Evolutionary conservation across 2,888 invertebrate species (phyloP).

Genomic region (Spodoptera picta): DNA sequence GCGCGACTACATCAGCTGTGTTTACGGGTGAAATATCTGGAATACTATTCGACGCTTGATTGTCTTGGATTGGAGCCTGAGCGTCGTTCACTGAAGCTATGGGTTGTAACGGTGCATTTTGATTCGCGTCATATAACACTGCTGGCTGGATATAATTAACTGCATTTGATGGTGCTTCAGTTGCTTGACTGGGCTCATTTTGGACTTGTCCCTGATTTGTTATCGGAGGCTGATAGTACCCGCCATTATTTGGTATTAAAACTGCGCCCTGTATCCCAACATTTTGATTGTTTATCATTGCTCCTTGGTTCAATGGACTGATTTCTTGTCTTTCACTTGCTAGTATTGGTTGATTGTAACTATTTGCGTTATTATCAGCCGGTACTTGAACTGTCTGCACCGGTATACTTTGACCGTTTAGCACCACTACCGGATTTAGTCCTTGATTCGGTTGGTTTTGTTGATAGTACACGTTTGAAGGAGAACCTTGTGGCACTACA

Average conservation of each 20-base stretch:
- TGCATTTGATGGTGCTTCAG: conserved; percentile 11
- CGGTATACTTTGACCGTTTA: too few species aligned
- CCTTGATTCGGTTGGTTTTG: too few species aligned
- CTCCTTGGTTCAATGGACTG: not conserved
- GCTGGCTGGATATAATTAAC: not conserved
- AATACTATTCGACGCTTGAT: conserved; percentile 7
- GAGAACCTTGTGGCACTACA: too few species aligned
- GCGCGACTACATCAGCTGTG: conserved; percentile 5
- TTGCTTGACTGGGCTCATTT: conserved; percentile 15
- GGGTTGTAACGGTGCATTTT: conserved; percentile 10
- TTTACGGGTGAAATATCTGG: conserved; percentile 8
- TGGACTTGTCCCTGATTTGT: conserved; percentile 4
- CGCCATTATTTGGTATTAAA: not conserved
- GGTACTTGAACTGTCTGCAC: conserved; percentile 3
- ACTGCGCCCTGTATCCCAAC: not conserved
- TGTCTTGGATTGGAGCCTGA: conserved; percentile 6
- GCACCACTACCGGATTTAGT: too few species aligned
- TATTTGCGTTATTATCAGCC: conserved; percentile 3
- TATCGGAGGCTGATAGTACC: not conserved
- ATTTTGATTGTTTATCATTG: not conserved
- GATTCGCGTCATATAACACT: not conserved
- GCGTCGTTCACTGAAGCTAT: not conserved
- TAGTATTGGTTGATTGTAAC: conserved; percentile 23
- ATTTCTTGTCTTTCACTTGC: not conserved
- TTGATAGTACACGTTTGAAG: too few species aligned